Evolutionary conservation across 2,888 invertebrate genomes (phyloP), one percentile per base, ranked within the genome.

Genomic region (Caenorhabditis doughertyi): DNA sequence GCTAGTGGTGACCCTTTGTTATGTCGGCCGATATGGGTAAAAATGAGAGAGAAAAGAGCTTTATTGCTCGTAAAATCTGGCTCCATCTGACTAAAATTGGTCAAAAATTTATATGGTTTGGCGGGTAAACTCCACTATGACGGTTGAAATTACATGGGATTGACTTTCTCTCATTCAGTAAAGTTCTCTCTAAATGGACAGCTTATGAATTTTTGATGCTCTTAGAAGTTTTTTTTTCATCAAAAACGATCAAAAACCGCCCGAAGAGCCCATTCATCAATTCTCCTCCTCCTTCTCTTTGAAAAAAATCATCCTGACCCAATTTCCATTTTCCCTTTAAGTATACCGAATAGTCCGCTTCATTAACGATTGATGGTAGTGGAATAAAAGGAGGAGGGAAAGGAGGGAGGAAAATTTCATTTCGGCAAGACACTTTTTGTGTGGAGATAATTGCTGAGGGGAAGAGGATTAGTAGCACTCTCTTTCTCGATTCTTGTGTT

Each of bases 361-460:
- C 58, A 60, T 60, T 60, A 60, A 42, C 58, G 35, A 60, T 9
- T n/a, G n/a, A n/a, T n/a, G n/a, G n/a, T n/a, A n/a, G n/a, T n/a
- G n/a, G 39, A 39, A 9, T 39, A 9, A 9, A 9, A 7, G 39
- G 39, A 9, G 39, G 39, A 7, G 39, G 11, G n/a, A n/a, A n/a
- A n/a, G n/a, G 39, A 16, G 11, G 32, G 32, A 16, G 16, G n/a
- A 4, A 18, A 29, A n/a, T 55, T 29, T n/a, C n/a, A n/a, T n/a
- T n/a, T n/a, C n/a, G n/a, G n/a, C n/a, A n/a, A 58, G 60, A 60
- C 60, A 60, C 60, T 60, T 42, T 60, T 42, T 60, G n/a, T 32
- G 18, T 25, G 13, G 18, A 42, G 44, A 62, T 62, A 62, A 62
- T 62, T 62, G 44, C 23, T 5, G 29, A 9, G 29, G 42, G n/a